Evolutionary conservation across 2,113 vertebrate genomes (phyloP).

Genomic region (Pseudorasbora parva): DNA sequence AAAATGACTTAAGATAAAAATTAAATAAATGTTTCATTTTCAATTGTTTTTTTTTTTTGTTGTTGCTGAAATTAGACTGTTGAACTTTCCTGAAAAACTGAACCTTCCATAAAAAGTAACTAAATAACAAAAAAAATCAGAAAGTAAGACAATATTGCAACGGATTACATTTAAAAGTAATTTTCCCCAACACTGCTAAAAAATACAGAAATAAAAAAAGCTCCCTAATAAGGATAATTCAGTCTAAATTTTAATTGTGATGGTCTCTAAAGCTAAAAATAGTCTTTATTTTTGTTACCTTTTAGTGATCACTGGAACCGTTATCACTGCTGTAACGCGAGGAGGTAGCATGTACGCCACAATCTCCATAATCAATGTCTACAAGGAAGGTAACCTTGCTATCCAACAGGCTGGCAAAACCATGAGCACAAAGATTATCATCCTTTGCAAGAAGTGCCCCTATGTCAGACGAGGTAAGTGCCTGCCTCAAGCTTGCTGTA

Average conservation of each 20-base stretch:
- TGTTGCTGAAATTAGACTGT: too few species aligned
- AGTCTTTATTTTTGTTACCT: neutral
- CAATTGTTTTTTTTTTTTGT: too few species aligned
- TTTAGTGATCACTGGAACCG: slow-evolving; percentile 89
- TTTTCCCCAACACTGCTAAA: neutral
- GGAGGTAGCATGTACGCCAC: slow-evolving; percentile 89
- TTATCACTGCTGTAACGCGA: slow-evolving; percentile 81
- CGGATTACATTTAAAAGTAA: too few species aligned
- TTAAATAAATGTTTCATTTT: too few species aligned
- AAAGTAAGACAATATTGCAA: too few species aligned
- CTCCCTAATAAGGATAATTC: neutral
- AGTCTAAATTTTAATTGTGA: too few species aligned
- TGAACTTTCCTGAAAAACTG: too few species aligned
- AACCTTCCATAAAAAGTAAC: too few species aligned
- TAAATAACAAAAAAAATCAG: too few species aligned
- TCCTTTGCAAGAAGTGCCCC: slow-evolving; percentile 94
- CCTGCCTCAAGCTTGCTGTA: neutral
- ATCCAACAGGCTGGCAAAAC: slow-evolving; percentile 96
- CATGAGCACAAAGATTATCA: slow-evolving; percentile 91
- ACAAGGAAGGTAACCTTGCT: slow-evolving; percentile 90
- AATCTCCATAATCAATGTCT: slow-evolving; percentile 91
- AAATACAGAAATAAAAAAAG: neutral
- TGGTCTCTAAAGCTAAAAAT: neutral
- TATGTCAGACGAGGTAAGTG: slow-evolving; percentile 90
- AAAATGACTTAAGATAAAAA: too few species aligned